Base-by-base conservation (phyloP, 1,140 invertebrate genomes). In the Meteorus sp. region DNA sequence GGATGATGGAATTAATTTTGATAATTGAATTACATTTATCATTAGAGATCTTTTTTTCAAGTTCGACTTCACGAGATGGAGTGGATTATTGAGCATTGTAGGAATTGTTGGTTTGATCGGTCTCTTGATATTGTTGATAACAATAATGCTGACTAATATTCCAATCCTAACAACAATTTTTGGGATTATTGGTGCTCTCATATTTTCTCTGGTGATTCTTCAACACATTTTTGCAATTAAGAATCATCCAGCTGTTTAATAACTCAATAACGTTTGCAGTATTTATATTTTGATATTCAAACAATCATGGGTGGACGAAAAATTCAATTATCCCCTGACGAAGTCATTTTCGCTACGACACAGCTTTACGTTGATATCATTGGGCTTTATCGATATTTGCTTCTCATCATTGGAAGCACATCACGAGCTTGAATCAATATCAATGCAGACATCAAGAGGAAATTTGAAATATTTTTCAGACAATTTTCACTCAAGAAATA, bases 281-380 rank as follows among this genome's bases (percentile, higher is more conserved):
- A 85, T 65, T 70, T 89, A 55, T 83, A 85, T 35, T 86, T 83
- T 64, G 86, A 90, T 66, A 84, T 87, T 1, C 88, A 89, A 77
- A 82, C 84, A 70, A 81, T 89, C 4, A 82, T 89, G 71, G 88
- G 88, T 43, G 87, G 86, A 13, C 77, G 81, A 51, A 85, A 83
- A 63, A 77, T 85, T 60, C 81, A 86, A 64, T 59, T 89, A 50
- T 80, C 72, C 51, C 83, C 86, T 0, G 86, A 90, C 66, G 88
- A 90, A 66, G 81, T 87, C 63, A 77, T 88, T 25, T 83, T 80
- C 62, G 86, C 83, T 17, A 82, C 85, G n/a, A 74, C 85, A 1
- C 80, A 83, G 66, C 74, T 88, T 23, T 88, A 87, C 67, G 74
- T 88, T 23, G 86, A 88, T 67, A 80, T 88, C 25, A 75, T 88